Evolutionary conservation across 2,797 vertebrate genomes (phyloP).

Genomic region (Cryptoprocta ferox): DNA sequence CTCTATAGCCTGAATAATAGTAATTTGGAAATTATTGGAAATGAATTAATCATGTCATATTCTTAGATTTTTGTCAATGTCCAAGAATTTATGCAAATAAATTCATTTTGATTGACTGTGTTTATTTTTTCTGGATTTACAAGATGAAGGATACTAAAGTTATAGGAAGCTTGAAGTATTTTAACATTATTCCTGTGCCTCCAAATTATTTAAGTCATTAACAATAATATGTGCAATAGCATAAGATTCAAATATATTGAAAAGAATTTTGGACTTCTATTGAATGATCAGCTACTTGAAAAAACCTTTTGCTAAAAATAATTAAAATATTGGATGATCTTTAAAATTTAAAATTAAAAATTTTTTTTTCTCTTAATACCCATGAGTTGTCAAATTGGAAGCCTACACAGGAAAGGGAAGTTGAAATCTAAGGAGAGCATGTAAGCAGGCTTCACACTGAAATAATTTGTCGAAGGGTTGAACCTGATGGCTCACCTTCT

Average conservation of each 20-base stretch:
- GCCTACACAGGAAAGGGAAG: not conserved
- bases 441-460: not conserved
- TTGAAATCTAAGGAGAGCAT: not conserved
- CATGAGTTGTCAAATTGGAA: not conserved
- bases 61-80: not conserved
- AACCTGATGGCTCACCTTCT: not conserved
- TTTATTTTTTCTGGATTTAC: not conserved
- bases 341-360: not conserved
- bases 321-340: not conserved
- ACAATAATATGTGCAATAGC: not conserved
- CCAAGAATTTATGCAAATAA: not conserved
- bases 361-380: not conserved
- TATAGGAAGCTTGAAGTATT: not conserved
- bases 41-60: not conserved
- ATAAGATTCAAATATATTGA: not conserved
- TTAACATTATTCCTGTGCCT: not conserved
- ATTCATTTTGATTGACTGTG: not conserved
- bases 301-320: not conserved
- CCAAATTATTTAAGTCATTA: not conserved
- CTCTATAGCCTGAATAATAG: not conserved
- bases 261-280: not conserved
- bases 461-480: not conserved
- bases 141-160: not conserved
- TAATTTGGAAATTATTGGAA: not conserved
- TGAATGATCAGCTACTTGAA: not conserved